Evolutionary conservation across 2,888 invertebrate species (phyloP).

Genomic region (Agriopis aurantiaria): DNA sequence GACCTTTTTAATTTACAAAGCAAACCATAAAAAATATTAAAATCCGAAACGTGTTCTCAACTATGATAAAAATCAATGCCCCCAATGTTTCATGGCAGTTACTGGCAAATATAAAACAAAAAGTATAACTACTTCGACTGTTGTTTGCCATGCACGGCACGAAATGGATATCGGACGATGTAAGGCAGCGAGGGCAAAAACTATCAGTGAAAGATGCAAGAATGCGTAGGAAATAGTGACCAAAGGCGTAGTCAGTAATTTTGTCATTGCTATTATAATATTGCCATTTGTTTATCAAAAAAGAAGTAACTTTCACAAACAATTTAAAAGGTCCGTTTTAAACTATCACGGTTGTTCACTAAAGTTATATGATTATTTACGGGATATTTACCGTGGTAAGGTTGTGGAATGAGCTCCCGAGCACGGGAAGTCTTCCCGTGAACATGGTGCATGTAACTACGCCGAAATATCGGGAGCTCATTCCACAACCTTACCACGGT

Average conservation of each 20-base stretch:
- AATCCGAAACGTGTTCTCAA: not conserved
- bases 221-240: not conserved
- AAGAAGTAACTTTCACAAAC: too few species aligned
- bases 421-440: too few species aligned
- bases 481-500: too few species aligned
- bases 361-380: too few species aligned
- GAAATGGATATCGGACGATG: slow-evolving; percentile 12
- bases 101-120: slow-evolving; percentile 13
- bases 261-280: too few species aligned
- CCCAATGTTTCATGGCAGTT: slow-evolving; percentile 11
- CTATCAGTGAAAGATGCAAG: not conserved
- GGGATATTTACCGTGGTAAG: too few species aligned
- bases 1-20: not conserved
- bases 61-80: slow-evolving; percentile 14
- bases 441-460: too few species aligned
- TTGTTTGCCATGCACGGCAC: slow-evolving; percentile 12
- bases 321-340: too few species aligned
- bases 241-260: not conserved
- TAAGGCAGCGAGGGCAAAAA: not conserved
- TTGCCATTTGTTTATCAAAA: too few species aligned
- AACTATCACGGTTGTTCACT: too few species aligned
- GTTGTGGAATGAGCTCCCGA: too few species aligned
- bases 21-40: not conserved
- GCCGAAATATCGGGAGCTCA: too few species aligned
- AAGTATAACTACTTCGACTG: slow-evolving; percentile 1